Percentiles rank a stretch among this genome's conserved stretches.
Conservation (phyloP, 2,888 invertebrate genomes). For the Tortricodes alternella region DNA sequence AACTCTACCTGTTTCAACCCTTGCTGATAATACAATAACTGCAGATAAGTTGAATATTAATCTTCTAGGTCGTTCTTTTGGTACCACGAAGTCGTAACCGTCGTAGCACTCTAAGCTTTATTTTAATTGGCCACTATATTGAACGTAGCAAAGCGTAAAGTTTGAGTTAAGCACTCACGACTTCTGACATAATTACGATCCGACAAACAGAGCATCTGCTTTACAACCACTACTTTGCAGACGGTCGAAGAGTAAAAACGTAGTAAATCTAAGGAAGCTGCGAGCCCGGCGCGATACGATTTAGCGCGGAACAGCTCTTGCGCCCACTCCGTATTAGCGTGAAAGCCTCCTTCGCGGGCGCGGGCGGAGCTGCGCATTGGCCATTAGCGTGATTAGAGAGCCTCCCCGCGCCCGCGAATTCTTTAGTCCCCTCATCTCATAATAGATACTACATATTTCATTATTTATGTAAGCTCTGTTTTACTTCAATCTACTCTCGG, state of each 20-base stretch:
- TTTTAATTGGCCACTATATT: background rate
- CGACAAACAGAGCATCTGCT: constrained; percentile 9
- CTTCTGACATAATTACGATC: constrained; percentile 14
- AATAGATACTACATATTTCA: constrained; percentile 77
- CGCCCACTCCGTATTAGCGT: constrained; percentile 72
- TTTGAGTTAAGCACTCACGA: background rate
- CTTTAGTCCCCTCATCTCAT: constrained; percentile 80
- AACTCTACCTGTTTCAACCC: no score
- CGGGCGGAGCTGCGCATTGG: constrained; percentile 73
- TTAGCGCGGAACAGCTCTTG: constrained; percentile 67
- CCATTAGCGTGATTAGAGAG: constrained; percentile 83
- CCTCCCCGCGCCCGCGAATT: constrained; percentile 71
- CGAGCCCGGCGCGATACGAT: constrained; percentile 59
- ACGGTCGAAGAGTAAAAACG: constrained; percentile 6
- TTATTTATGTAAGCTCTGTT: constrained; percentile 79
- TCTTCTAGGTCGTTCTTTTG: no score
- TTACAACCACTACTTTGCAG: constrained; percentile 15
- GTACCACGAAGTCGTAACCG: no score
- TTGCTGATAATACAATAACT: no score
- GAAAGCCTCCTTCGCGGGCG: constrained; percentile 65
- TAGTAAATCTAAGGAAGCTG: constrained; percentile 31
- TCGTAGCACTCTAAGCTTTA: background rate
- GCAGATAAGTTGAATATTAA: no score
- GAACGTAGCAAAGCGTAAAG: background rate
- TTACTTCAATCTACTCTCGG: constrained; percentile 66